Conservation (phyloP, 2,797 vertebrate species). For the Neostethus bicornis region DNA sequence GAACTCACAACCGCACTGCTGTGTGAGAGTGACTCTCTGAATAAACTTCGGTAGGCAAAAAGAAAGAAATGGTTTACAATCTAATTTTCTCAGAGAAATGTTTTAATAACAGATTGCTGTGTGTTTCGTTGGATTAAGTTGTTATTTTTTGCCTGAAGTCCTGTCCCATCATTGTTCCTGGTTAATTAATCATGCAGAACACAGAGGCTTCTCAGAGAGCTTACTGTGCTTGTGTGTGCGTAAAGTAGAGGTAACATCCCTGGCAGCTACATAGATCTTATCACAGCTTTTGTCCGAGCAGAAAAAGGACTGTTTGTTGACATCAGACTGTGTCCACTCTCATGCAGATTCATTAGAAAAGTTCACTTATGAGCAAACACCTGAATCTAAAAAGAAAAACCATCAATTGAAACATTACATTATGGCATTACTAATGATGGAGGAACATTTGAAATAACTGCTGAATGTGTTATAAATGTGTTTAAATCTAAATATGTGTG, state of each 20-base stretch:
- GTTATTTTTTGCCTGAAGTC: slow-evolving; percentile 54
- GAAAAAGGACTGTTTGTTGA: slow-evolving; percentile 45
- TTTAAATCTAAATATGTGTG: too few species aligned
- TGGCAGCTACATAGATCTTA: slow-evolving; percentile 65
- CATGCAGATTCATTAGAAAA: slow-evolving; percentile 26
- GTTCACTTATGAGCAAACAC: slow-evolving; percentile 8
- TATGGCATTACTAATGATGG: too few species aligned
- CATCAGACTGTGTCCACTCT: slow-evolving; percentile 13
- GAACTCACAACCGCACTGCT: slow-evolving; percentile 67
- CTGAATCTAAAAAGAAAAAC: too few species aligned
- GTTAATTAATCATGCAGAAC: slow-evolving; percentile 49
- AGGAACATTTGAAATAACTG: too few species aligned
- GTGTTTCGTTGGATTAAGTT: slow-evolving; percentile 21
- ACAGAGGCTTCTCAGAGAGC: slow-evolving; percentile 42
- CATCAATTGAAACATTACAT: too few species aligned
- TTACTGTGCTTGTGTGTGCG: slow-evolving; percentile 38
- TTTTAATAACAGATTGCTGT: slow-evolving; percentile 5
- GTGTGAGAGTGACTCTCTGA: slow-evolving; percentile 36
- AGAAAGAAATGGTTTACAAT: slow-evolving; percentile 3
- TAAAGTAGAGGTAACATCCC: slow-evolving; percentile 43
- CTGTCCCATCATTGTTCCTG: slow-evolving; percentile 49
- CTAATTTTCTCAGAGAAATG: slow-evolving; percentile 8
- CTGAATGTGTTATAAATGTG: too few species aligned
- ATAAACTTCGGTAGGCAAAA: background rate
- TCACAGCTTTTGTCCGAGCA: slow-evolving; percentile 54